Evolutionary conservation across 2,797 vertebrate species (phyloP).

Genomic region (Propithecus deckenii): DNA sequence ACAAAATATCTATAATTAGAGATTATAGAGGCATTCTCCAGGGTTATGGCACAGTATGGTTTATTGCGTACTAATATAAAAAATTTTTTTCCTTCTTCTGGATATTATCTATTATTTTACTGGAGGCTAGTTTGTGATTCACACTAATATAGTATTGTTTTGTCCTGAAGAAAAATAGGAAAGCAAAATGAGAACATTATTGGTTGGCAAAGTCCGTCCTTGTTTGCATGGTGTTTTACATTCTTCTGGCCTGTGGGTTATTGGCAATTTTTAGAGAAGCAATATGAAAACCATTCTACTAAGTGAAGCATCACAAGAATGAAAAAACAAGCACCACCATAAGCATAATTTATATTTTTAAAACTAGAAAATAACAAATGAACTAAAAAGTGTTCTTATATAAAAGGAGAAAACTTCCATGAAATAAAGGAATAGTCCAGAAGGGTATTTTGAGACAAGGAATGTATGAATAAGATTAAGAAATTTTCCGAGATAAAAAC

Average conservation of each 20-base stretch:
- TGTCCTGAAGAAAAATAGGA: background rate
- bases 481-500: background rate
- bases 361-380: background rate
- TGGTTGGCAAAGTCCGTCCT: background rate
- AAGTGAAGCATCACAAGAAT: too few relatives aligned
- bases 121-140: background rate
- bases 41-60: background rate
- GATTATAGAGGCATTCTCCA: background rate
- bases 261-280: background rate
- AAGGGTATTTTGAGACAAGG: background rate
- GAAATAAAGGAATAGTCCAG: background rate
- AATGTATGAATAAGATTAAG: background rate
- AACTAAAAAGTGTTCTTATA: background rate
- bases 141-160: background rate
- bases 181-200: background rate
- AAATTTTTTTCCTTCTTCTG: background rate
- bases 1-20: background rate
- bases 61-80: background rate
- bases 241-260: background rate
- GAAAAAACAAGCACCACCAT: too few relatives aligned
- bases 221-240: background rate
- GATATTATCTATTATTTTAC: background rate
- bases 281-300: background rate
- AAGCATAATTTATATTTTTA: background rate
- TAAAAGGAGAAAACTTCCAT: background rate